These are phyloP conservation scores for Maniola hyperantus DNA, from an alignment of 2,888 invertebrate species.

Conservation along the genomic window DNA sequence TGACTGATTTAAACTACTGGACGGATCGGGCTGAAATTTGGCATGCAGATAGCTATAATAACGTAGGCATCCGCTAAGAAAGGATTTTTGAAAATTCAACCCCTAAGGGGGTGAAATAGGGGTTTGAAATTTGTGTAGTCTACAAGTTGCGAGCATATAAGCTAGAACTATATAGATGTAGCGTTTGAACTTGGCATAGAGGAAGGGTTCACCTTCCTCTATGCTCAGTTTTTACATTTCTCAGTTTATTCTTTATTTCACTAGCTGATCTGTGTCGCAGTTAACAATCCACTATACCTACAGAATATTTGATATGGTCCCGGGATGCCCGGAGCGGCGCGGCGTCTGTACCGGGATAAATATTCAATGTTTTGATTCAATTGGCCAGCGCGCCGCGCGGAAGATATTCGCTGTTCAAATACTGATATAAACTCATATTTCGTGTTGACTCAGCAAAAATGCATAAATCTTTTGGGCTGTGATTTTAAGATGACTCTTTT, in stretches of 20 bases:
- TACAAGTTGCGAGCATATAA: no score
- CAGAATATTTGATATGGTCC: conserved; percentile 11
- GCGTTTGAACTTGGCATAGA: no score
- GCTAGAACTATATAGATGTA: no score
- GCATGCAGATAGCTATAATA: no score
- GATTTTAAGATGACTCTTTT: background rate
- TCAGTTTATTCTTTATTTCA: background rate
- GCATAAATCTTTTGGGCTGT: conserved; percentile 7
- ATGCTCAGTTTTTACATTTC: background rate
- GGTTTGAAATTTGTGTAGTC: no score
- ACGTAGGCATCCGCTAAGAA: no score
- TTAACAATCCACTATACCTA: conserved; percentile 4
- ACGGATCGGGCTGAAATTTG: no score
- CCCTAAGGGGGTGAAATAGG: no score
- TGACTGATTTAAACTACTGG: no score
- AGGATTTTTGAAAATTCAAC: no score
- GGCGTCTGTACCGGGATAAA: conserved; percentile 50
- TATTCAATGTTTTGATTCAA: conserved; percentile 80
- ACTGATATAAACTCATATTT: conserved; percentile 32
- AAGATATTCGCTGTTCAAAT: conserved; percentile 41
- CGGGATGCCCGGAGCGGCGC: conserved; percentile 21
- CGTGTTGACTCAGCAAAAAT: conserved; percentile 24
- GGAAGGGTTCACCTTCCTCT: no score
- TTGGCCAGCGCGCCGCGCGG: conserved; percentile 54
- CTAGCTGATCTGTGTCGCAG: conserved; percentile 16